Evolutionary conservation across 2,797 vertebrate genomes (phyloP).

Genomic region (Harpagifer antarcticus): DNA sequence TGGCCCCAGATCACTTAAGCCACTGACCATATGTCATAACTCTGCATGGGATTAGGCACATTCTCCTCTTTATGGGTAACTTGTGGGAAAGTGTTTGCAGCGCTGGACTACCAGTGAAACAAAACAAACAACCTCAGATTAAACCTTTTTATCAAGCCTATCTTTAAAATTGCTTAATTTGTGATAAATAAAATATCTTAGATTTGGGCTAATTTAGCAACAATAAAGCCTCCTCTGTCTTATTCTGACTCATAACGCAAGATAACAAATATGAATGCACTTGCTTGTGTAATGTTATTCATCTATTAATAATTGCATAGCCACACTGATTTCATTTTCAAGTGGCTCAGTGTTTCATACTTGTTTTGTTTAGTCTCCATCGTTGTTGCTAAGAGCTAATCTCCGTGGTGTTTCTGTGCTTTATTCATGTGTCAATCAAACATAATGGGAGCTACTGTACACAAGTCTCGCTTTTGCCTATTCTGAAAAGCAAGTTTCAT

Average conservation of each 20-base stretch:
- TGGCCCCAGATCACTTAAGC: slow-evolving; percentile 74
- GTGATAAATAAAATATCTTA: not conserved
- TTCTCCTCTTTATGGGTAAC: slow-evolving; percentile 73
- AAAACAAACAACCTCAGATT: slow-evolving; percentile 4
- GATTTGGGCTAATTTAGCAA: not conserved
- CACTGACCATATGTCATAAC: slow-evolving; percentile 80
- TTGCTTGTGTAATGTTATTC: not conserved
- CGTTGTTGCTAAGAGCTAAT: slow-evolving; percentile 61
- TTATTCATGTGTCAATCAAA: slow-evolving; percentile 58
- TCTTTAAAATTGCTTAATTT: not conserved
- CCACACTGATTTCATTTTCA: not conserved
- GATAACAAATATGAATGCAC: not conserved
- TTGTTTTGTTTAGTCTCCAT: slow-evolving; percentile 54
- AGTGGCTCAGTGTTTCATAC: not conserved
- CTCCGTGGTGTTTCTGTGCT: slow-evolving; percentile 13
- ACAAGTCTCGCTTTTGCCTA: not conserved
- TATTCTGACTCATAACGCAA: not conserved
- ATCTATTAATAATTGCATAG: slow-evolving; percentile 1
- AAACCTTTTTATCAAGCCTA: not conserved
- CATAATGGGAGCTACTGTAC: not conserved
- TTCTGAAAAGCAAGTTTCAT: slow-evolving; percentile 12
- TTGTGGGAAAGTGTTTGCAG: slow-evolving; percentile 65
- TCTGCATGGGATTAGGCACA: slow-evolving; percentile 74
- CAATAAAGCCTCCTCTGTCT: not conserved
- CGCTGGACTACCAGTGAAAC: slow-evolving; percentile 5